Evolutionary conservation across 2,113 vertebrate genomes (phyloP).

Genomic region (cattle (Bos taurus)): DNA sequence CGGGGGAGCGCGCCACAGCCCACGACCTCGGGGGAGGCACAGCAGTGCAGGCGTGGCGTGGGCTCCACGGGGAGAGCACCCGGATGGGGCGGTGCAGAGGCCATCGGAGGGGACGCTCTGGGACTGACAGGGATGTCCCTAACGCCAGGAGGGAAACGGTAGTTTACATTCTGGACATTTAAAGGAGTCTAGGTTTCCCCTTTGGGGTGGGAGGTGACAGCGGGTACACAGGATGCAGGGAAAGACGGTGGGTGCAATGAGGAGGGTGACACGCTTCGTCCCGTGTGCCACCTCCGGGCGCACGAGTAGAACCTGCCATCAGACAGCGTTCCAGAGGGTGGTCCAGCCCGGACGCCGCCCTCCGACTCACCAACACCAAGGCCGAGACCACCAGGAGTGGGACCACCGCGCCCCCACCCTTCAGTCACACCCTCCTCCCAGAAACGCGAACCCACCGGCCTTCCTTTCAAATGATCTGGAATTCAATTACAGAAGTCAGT

Average conservation of each 20-base stretch:
- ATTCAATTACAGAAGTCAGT: rapidly evolving
- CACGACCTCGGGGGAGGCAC: not conserved
- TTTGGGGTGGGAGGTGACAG: not conserved
- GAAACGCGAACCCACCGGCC: rapidly evolving
- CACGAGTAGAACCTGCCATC: rapidly evolving
- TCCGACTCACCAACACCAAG: not conserved
- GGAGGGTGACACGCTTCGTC: rapidly evolving
- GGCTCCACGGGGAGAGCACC: not conserved
- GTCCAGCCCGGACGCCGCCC: not conserved
- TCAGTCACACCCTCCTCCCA: not conserved
- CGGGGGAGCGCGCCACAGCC: rapidly evolving
- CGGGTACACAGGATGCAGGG: rapidly evolving
- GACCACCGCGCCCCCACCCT: not conserved
- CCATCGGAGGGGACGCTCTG: rapidly evolving
- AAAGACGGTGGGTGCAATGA: rapidly evolving
- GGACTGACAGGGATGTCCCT: rapidly evolving
- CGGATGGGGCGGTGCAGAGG: rapidly evolving
- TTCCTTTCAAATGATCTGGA: not conserved
- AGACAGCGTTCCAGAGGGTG: no score
- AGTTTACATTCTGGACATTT: not conserved
- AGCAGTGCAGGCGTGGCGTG: rapidly evolving
- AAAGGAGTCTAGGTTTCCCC: rapidly evolving
- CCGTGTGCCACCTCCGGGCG: rapidly evolving
- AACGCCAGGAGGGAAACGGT: no score
- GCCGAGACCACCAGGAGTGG: rapidly evolving